phyloP scores from a whole-genome alignment of 2,113 vertebrate species.

The Oceanites oceanicus region DNA sequence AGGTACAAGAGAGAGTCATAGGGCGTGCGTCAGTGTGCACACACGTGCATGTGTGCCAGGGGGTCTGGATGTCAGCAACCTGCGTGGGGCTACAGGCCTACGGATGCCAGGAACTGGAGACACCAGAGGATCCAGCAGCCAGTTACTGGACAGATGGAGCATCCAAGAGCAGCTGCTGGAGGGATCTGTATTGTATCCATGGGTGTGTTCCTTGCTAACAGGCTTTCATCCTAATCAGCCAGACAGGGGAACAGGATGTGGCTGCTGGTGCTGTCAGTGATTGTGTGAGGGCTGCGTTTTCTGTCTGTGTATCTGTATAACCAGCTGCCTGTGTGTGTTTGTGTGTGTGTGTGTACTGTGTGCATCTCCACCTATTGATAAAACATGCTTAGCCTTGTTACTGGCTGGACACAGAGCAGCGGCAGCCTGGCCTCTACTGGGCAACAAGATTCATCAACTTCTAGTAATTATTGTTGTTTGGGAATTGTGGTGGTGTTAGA shows the following conservation, averaged over 20 bases:
- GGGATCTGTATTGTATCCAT: not conserved
- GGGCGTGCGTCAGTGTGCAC: not conserved
- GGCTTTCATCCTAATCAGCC: not conserved
- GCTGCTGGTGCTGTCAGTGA: not conserved
- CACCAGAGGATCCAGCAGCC: not conserved
- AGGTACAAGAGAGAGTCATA: not conserved
- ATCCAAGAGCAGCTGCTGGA: not conserved
- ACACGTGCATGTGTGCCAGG: not conserved
- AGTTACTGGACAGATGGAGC: not conserved
- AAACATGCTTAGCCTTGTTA: not conserved
- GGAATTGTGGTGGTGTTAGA: not conserved
- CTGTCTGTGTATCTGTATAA: not conserved
- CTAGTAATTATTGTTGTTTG: not conserved
- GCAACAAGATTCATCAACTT: not conserved
- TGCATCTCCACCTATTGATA: not conserved
- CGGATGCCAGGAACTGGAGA: not conserved
- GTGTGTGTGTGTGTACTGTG: too few species aligned
- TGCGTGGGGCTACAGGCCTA: fast-evolving
- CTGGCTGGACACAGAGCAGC: not conserved
- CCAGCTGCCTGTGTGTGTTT: not conserved
- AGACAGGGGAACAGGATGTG: not conserved
- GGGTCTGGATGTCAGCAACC: not conserved
- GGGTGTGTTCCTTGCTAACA: not conserved
- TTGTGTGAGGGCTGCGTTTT: not conserved
- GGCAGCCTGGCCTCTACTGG: not conserved